Evolutionary conservation across 30 jellyfish, hydroid and myxozoan genomes (phyloP), one percentile per base, ranked within the genome.

Genomic region (Nemopilema nomurai): DNA sequence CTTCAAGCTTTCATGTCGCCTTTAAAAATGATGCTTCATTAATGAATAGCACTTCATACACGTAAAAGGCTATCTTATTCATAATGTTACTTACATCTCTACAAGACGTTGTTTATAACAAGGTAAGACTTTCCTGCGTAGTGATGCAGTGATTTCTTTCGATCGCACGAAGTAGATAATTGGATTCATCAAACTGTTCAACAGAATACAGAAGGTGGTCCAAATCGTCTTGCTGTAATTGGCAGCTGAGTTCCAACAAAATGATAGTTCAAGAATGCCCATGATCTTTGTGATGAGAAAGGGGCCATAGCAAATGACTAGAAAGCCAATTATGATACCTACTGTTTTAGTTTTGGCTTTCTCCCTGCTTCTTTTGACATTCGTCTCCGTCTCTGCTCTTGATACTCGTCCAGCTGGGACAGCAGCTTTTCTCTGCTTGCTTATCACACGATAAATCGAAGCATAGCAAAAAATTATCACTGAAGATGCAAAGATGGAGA

Each of bases 121-220:
- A 3, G 9, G 57, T 41, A 6, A 13, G 13, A 41, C 6, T 41
- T 41, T 41, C 13, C 57, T 41, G 57, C 57, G 57, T 3, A 41
- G 57, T 41, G 57, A 41, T 41, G 57, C 6, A 3, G 57, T 3
- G 13, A 41, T 3, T 41, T 41, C 57, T 41, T 67, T 67, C 31
- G 49, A 24, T 23, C 33, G 29, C 1, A 67, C 29, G 18, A 28
- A 67, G 23, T 67, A 67, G 27, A 67, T 23, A 21, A 67, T 67
- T 23, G 76, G 76, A 23, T 67, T 67, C 31, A 67, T 18, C 76
- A 67, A 67, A 67, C 76, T 67, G 49, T 67, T 67, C 51, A 20
- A 28, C 33, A 67, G 30, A 21, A 67, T 28, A 30, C 29, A 67
- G 76, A 22, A 67, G 1, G 19, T 23, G 19, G 51, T 30, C 76